Percentiles rank a stretch among this genome's conserved stretches.
Conservation (phyloP, 1,140 invertebrate genomes). For the Penaeus vannamei region DNA sequence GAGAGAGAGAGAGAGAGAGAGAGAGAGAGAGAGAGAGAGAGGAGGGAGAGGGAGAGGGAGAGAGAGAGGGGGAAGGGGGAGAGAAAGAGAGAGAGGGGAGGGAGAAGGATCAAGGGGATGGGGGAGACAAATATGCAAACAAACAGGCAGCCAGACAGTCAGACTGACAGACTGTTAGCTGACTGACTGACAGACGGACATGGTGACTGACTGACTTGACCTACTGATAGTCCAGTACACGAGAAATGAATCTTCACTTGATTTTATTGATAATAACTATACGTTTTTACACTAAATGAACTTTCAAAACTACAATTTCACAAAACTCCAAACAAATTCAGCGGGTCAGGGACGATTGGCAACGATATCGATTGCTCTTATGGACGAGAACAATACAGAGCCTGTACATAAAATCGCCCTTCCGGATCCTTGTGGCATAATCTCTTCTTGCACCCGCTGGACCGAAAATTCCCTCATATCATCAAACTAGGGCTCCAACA, state of each 20-base stretch:
- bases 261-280: slow-evolving; percentile 54
- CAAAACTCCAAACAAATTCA: slow-evolving; percentile 10
- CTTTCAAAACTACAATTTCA: slow-evolving; percentile 48
- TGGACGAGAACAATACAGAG: neutral
- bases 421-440: neutral
- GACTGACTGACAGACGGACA: too few relatives aligned
- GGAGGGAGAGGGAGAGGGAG: neutral
- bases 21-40: too few relatives aligned
- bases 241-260: neutral
- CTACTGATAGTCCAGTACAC: too few relatives aligned
- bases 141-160: too few relatives aligned
- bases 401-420: neutral
- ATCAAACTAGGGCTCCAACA: slow-evolving; percentile 37
- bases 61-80: neutral
- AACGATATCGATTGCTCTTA: neutral
- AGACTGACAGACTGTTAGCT: too few relatives aligned
- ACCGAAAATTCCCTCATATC: slow-evolving; percentile 42
- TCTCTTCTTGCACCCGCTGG: slow-evolving; percentile 14
- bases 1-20: too few relatives aligned
- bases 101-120: too few relatives aligned
- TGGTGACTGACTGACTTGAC: too few relatives aligned
- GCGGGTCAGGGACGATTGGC: neutral
- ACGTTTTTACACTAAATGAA: slow-evolving; percentile 52
- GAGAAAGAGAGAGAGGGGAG: neutral
- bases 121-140: too few relatives aligned